Evolutionary conservation across 2,797 vertebrate genomes (phyloP), one percentile per base, ranked within the genome.

Genomic region (Macropus fuliginosus): DNA sequence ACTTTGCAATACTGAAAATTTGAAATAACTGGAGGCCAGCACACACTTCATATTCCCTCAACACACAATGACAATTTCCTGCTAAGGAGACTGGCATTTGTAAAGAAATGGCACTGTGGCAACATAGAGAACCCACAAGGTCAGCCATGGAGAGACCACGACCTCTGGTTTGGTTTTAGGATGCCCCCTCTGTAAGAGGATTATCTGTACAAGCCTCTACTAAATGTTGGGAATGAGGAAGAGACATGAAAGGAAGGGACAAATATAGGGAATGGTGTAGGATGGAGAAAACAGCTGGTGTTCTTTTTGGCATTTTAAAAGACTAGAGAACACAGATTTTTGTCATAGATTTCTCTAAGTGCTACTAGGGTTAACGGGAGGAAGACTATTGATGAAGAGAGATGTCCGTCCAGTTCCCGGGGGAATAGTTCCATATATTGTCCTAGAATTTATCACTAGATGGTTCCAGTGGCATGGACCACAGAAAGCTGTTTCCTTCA

Each of bases 321-420:
- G 34, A 56, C 92, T 92, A 97, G 95, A 94, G 92, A 95, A 95
- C 94, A 95, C 92, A 95, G 96, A 97, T 94, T 97, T 95, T 97
- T 95, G 96, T 96, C 96, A 92, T 21, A 94, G 96, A 93, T 92
- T 97, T 95, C 50, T 31, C 46, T 95, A 94, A 87, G n/a, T 93
- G 90, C 92, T 12, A 93, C 74, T 40, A 55, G 18, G 34, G 40
- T 57, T 11, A 92, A 31, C 16, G 57, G 55, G 46, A 91, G 18
- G 50, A 55, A 93, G 81, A 55, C 92, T 93, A 56, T 55, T 81
- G 66, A 95, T 90, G 29, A 54, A 94, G 90, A 91, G 50, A 55
- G 24, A 56, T 16, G 6, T 92, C 94, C 57, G 91, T 16, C 5
- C 31, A 91, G 92, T 87, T 57, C 90, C 94, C 54, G 4, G 3